phyloP scores from a whole-genome alignment of 2,797 vertebrate species.

The Clarias pachynema region DNA sequence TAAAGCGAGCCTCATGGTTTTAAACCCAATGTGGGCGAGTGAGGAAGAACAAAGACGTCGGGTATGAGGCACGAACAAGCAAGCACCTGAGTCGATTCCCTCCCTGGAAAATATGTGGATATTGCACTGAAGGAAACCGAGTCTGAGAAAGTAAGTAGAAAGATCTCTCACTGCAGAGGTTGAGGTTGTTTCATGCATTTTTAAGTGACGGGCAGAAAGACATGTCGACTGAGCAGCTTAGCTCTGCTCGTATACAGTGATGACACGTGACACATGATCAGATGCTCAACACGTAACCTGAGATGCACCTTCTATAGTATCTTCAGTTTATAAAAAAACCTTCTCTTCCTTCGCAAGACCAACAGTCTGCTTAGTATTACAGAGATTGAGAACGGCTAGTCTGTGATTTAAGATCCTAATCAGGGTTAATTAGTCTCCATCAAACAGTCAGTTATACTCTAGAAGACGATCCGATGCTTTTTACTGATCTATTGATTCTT shows the following conservation, averaged over 20 bases:
- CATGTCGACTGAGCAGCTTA: neutral
- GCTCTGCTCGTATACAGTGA: neutral
- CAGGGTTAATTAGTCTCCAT: neutral
- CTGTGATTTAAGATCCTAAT: slow-evolving; percentile 3
- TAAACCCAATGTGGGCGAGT: neutral
- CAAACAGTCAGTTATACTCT: neutral
- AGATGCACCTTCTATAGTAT: neutral
- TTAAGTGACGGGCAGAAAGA: neutral
- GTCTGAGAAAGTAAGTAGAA: neutral
- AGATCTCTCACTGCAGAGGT: neutral
- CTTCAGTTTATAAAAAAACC: neutral
- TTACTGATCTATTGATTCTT: slow-evolving; percentile 19
- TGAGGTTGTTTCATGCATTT: neutral
- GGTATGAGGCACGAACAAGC: neutral
- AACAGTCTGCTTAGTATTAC: neutral
- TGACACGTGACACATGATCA: neutral
- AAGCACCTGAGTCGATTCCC: neutral
- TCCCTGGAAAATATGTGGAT: neutral
- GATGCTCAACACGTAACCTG: neutral
- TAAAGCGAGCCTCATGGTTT: neutral
- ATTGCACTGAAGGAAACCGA: neutral
- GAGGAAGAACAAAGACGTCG: neutral
- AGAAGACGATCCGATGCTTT: neutral
- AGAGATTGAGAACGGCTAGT: neutral
- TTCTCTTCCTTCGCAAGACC: neutral